These are phyloP conservation scores for Agrotis segetum DNA, from an alignment of 2,888 invertebrate species.

Conservation along the genomic window DNA sequence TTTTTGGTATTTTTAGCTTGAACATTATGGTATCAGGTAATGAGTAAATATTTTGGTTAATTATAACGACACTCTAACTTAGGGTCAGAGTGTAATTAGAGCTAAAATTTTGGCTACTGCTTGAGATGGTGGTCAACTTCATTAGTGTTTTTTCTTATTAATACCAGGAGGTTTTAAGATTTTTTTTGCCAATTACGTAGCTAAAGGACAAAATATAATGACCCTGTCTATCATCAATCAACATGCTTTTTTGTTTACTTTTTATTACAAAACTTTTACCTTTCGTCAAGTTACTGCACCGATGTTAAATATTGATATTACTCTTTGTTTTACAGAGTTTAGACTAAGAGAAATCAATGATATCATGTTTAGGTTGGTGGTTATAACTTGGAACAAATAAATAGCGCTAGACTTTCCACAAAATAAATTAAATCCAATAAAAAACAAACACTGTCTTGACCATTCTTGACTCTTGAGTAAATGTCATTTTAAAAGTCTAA, in stretches of 20 bases:
- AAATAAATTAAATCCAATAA: no score
- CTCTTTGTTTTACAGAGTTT: neutral
- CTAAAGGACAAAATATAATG: neutral
- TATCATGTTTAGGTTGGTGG: neutral
- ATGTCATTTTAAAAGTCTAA: slow-evolving; percentile 43
- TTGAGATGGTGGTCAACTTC: no score
- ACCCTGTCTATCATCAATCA: neutral
- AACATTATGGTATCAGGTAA: no score
- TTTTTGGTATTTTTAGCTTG: neutral
- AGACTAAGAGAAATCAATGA: neutral
- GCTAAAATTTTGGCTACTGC: neutral
- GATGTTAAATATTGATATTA: neutral
- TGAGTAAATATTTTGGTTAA: no score
- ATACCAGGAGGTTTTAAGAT: neutral
- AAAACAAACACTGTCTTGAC: no score
- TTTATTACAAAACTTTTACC: slow-evolving; percentile 14
- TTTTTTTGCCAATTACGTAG: neutral
- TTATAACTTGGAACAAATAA: neutral
- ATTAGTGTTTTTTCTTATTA: neutral
- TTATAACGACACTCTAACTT: neutral
- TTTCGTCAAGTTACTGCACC: slow-evolving; percentile 44
- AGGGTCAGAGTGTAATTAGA: no score
- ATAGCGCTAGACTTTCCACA: neutral
- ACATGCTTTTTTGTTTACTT: neutral
- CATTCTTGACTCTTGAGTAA: no score